Conservation (phyloP, 1,140 invertebrate genomes). For the Polypedilum vanderplanki region DNA sequence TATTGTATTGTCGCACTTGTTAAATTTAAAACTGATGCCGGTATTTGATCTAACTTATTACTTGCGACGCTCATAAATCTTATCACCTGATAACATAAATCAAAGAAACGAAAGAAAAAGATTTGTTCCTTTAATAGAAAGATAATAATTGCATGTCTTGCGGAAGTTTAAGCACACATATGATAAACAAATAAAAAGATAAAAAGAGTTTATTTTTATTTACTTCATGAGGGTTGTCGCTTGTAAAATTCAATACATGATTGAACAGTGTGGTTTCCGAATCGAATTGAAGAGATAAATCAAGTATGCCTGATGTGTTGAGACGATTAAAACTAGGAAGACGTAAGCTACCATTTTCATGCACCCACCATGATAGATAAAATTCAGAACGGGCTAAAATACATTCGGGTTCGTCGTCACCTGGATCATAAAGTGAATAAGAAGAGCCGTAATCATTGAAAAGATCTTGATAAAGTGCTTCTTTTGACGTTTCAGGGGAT, state of each 20-base stretch:
- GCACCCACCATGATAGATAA: constrained; percentile 27
- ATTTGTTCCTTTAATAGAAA: neutral
- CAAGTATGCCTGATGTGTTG: neutral
- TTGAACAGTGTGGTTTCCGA: neutral
- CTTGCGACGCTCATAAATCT: neutral
- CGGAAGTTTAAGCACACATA: neutral
- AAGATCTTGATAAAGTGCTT: neutral
- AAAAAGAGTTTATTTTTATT: neutral
- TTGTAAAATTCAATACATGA: neutral
- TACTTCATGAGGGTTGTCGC: neutral
- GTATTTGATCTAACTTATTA: neutral
- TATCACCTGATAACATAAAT: neutral
- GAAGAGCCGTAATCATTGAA: neutral
- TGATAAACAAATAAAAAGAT: neutral
- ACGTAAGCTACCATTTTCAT: neutral
- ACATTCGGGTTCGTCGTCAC: neutral
- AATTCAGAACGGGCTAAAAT: constrained; percentile 14
- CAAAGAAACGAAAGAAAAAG: neutral
- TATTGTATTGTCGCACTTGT: neutral
- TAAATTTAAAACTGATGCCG: neutral
- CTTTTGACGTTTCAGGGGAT: neutral
- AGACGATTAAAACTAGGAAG: neutral
- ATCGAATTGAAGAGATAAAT: neutral
- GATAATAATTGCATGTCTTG: neutral
- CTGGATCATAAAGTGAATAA: neutral